Percentiles rank a stretch among this genome's conserved stretches.
Conservation (phyloP, 2,888 invertebrate genomes). For the Sarcophaga subvicina region DNA sequence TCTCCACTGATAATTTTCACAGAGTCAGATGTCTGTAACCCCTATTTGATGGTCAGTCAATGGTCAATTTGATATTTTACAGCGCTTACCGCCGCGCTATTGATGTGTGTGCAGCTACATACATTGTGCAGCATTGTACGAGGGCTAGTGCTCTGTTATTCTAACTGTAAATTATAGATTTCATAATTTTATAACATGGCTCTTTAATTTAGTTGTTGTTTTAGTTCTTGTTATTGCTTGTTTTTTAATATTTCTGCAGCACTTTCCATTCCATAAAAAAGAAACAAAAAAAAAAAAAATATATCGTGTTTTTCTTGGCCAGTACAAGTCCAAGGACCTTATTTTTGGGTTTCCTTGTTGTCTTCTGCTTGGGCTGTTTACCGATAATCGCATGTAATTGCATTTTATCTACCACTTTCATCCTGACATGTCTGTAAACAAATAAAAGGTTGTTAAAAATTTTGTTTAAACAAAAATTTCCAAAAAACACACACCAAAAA, state of each 20-base stretch:
- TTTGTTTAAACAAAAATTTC: conserved; percentile 39
- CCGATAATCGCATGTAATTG: conserved; percentile 81
- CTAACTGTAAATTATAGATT: conserved; percentile 81
- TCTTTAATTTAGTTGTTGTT: conserved; percentile 16
- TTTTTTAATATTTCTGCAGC: too few species aligned
- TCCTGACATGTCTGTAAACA: conserved; percentile 80
- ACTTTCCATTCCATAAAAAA: conserved; percentile 9
- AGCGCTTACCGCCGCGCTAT: conserved; percentile 16
- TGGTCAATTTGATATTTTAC: conserved; percentile 55
- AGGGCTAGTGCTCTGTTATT: conserved; percentile 16
- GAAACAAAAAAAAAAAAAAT: background rate
- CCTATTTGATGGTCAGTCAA: conserved; percentile 53
- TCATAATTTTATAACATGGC: conserved; percentile 76
- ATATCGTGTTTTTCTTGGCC: background rate
- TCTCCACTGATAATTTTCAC: background rate
- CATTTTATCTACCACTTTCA: conserved; percentile 80
- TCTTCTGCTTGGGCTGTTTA: conserved; percentile 26
- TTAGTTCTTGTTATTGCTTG: background rate
- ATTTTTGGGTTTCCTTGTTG: conserved; percentile 22
- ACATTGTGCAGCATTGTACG: background rate
- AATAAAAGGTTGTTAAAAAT: conserved; percentile 71
- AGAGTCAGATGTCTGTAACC: background rate
- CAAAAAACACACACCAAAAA: background rate
- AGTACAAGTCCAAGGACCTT: conserved; percentile 15
- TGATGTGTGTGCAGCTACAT: background rate